A percentile compares a stretch with the other conserved stretches of the same genome.
Evolutionary conservation across 2,797 vertebrate genomes (phyloP).

Genomic region (Arnoldichthys spilopterus): DNA sequence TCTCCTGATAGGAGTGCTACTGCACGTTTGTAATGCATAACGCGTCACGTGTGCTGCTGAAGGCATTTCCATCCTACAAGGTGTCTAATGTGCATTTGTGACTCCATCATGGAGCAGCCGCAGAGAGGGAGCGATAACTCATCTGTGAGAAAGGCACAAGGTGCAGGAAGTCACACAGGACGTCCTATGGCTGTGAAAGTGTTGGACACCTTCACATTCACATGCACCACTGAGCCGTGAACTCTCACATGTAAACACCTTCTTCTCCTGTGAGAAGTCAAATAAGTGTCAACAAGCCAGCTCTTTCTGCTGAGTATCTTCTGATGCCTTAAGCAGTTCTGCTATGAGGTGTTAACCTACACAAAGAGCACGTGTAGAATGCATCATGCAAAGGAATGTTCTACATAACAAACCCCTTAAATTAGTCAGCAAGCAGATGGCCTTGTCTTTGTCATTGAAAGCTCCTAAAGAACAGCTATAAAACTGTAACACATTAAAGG

Average conservation of each 20-base stretch:
- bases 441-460: conserved; percentile 34
- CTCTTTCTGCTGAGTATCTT: conserved; percentile 48
- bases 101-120: conserved; percentile 25
- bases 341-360: conserved; percentile 31
- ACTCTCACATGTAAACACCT: conserved; percentile 23
- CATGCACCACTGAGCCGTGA: neutral
- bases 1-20: conserved; percentile 42
- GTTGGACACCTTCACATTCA: neutral
- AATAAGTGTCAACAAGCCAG: conserved; percentile 38
- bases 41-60: conserved; percentile 1
- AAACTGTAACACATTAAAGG: conserved; percentile 49
- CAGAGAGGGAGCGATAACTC: neutral
- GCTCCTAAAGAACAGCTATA: conserved; percentile 31
- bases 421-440: conserved; percentile 47
- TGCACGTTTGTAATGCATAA: conserved; percentile 50
- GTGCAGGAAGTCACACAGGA: conserved; percentile 47
- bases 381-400: conserved; percentile 12
- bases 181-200: neutral
- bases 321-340: conserved; percentile 34
- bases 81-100: conserved; percentile 18
- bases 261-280: conserved; percentile 13
- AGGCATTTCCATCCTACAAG: conserved; percentile 16
- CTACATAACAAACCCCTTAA: conserved; percentile 18
- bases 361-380: neutral
- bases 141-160: conserved; percentile 9